These are phyloP conservation scores for Lasius fuliginosus DNA, from an alignment of 2,888 invertebrate species.

Conservation along the genomic window DNA sequence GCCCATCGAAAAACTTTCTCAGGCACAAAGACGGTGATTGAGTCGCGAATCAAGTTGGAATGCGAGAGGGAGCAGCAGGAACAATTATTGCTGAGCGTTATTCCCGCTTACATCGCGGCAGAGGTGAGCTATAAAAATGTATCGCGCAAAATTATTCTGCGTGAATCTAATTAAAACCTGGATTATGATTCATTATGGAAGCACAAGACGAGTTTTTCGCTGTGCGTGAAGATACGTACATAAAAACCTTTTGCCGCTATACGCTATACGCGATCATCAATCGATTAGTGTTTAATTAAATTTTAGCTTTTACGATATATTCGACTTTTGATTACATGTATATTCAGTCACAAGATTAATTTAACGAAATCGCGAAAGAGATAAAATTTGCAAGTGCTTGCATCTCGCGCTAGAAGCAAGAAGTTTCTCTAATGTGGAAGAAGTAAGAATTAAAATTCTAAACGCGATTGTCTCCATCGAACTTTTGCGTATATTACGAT, in stretches of 20 bases:
- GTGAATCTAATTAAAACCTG: slow-evolving; percentile 16
- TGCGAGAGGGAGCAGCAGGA: slow-evolving; percentile 98
- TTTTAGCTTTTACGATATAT: neutral
- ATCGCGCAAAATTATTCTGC: neutral
- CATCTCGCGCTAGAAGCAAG: neutral
- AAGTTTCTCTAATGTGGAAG: neutral
- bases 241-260: neutral
- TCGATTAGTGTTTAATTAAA: slow-evolving; percentile 25
- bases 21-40: slow-evolving; percentile 95
- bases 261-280: neutral
- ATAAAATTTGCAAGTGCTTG: neutral
- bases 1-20: slow-evolving; percentile 96
- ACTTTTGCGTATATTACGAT: neutral
- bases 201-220: neutral
- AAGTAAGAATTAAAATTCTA: neutral
- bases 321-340: neutral
- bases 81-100: slow-evolving; percentile 95
- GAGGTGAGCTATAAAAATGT: slow-evolving; percentile 89
- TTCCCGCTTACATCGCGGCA: slow-evolving; percentile 97
- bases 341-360: neutral
- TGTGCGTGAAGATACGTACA: neutral
- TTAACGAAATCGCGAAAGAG: neutral
- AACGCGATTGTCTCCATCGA: neutral
- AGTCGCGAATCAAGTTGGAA: slow-evolving; percentile 96
- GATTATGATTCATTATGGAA: slow-evolving; percentile 4